Evolutionary conservation across 2,113 vertebrate genomes (phyloP).

Genomic region (Ginglymostoma cirratum): DNA sequence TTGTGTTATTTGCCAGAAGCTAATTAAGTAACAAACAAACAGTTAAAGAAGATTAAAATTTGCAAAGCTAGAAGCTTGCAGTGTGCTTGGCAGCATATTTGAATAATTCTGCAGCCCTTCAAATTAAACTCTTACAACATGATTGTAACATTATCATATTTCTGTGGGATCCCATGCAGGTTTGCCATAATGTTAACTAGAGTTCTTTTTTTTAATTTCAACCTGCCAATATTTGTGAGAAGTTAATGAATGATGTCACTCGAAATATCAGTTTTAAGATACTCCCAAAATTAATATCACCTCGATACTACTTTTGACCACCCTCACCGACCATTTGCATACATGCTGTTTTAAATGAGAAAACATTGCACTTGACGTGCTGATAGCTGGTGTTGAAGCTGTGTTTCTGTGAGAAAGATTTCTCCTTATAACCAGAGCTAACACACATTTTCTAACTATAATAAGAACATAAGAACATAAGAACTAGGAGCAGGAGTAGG

Average conservation of each 20-base stretch:
- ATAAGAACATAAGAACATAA: no score
- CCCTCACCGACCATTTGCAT: not conserved
- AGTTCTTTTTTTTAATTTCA: no score
- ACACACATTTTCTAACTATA: not conserved
- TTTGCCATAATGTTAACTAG: slow-evolving; percentile 1
- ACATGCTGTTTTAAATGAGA: not conserved
- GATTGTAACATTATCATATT: slow-evolving; percentile 28
- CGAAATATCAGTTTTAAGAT: not conserved
- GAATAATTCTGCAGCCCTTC: slow-evolving; percentile 36
- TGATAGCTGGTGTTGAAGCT: not conserved
- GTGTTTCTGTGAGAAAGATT: not conserved
- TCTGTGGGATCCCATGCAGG: not conserved
- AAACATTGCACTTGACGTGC: not conserved
- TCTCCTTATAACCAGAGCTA: not conserved
- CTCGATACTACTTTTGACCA: not conserved
- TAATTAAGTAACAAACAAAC: slow-evolving; percentile 37
- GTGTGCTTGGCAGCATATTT: slow-evolving; percentile 35
- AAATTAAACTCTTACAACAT: slow-evolving; percentile 30
- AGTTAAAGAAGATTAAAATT: slow-evolving; percentile 35
- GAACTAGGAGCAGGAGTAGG: no score
- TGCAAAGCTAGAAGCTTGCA: slow-evolving; percentile 32
- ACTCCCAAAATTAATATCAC: not conserved
- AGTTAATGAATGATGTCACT: slow-evolving; percentile 6
- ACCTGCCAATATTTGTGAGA: not conserved
- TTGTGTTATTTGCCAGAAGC: slow-evolving; percentile 34